Base-by-base conservation (phyloP, 2,888 invertebrate genomes). In the Bellardia pandia region DNA sequence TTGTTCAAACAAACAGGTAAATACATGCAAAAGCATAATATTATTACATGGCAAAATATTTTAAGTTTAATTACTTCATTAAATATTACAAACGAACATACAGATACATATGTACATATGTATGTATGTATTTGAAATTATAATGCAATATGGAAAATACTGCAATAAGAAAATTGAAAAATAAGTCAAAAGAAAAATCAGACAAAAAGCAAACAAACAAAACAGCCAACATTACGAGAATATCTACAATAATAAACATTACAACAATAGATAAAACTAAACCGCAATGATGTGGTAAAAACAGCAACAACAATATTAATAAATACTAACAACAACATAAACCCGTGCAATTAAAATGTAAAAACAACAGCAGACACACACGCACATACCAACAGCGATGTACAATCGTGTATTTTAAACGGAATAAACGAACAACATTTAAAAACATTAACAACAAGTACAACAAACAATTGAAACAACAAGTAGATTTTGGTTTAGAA, bases 171-270 rank as follows among this genome's bases (percentile, higher is more conserved):
- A 69, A 62, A 85, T 74, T 3, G 23, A 71, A 85, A 66, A n/a
- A 11, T 11, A 48, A 53, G 3, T 42, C 11, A 69, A 69, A 60
- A 60, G 58, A 68, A 58, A 80, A 45, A 53, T 72, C 45, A 74
- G 9, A 30, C 23, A 9, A 42, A 13, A 23, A 60, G 58, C n/a
- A 80, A 56, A 56, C 8, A 30, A 77, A 56, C 33, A 81, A 33
- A 75, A 48, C 30, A 60, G 45, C 37, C 56, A 79, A 51, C 42
- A 69, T 69, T 48, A 78, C 45, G 60, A 53, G 60, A 84, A 74
- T 51, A 74, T 86, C 74, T 23, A 23, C 23, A 23, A 23, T 23
- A 74, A 75, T 75, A 45, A 79, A 62, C 8, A 83, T 56, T 51
- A 72, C 71, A 83, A 56, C 42, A 72, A 68, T 5, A 79, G 74